Evolutionary conservation across 2,888 invertebrate genomes (phyloP), one percentile per base, ranked within the genome.

Genomic region (Cantharis flavilabris): DNA sequence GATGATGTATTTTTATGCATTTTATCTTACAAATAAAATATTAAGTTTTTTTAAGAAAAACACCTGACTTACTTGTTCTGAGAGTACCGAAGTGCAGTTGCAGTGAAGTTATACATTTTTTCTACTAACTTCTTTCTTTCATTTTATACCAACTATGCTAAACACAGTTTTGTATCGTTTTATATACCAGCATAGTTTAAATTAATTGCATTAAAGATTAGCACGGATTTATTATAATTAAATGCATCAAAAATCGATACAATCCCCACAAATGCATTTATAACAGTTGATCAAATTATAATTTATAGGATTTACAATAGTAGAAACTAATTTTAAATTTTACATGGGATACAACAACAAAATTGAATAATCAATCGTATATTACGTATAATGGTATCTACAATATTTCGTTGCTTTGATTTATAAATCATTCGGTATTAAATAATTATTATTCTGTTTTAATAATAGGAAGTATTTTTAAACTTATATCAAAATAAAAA

Each of bases 331-430:
- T 49, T 63, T 30, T 18, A 78, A 13, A 20, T 33, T 71, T 9
- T 78, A 62, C 72, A 75, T 79, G 80, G 84, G 84, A 91, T 91
- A 87, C 92, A n/a, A 1, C 49, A n/a, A 9, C 49, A 49, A 49
- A 49, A 49, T n/a, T 49, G 49, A 49, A 49, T 49, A 49, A 92
- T 78, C n/a, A 49, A 49, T n/a, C 1, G 2, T 13, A 4, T 13
- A 33, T 33, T 33, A 33, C 4, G 11, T 33, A 13, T 20, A 26
- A 26, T 26, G 1, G 11, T 33, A 33, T n/a, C n/a, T n/a, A n/a
- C 2, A 49, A n/a, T 49, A 49, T n/a, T 49, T 49, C n/a, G 49
- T 49, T n/a, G 2, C n/a, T 7, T 49, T 49, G n/a, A 49, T 49
- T n/a, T 49, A 49, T 49, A 4, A 33, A 33, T n/a, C 49, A 49